These are phyloP conservation scores for Nyctalus aviator DNA, from an alignment of 2,797 vertebrate species.

Conservation along the genomic window DNA sequence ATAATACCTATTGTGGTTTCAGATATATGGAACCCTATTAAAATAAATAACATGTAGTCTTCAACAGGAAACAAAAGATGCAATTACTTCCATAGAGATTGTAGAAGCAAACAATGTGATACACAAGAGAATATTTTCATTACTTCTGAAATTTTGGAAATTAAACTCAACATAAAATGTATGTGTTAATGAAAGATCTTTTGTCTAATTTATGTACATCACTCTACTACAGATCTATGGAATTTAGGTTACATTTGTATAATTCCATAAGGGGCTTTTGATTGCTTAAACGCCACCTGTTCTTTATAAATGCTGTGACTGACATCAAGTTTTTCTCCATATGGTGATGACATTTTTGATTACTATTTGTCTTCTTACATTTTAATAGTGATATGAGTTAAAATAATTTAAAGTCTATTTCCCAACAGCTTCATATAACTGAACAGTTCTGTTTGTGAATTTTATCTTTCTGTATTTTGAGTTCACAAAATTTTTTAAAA, in stretches of 20 bases:
- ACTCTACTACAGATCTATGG: conserved; percentile 67
- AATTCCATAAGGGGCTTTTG: conserved; percentile 77
- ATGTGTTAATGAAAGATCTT: conserved; percentile 65
- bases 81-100: conserved; percentile 51
- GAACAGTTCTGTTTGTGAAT: conserved; percentile 77
- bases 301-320: conserved; percentile 66
- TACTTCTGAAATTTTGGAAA: conserved; percentile 62
- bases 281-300: conserved; percentile 75
- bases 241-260: conserved; percentile 76
- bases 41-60: neutral
- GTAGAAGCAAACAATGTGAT: neutral
- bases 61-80: conserved; percentile 64
- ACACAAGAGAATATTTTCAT: conserved; percentile 12
- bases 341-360: conserved; percentile 76
- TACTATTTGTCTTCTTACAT: conserved; percentile 78
- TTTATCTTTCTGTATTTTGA: conserved; percentile 82
- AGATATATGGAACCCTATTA: neutral
- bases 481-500: conserved; percentile 76
- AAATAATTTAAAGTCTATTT: conserved; percentile 85
- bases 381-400: conserved; percentile 76
- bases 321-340: conserved; percentile 72
- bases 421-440: conserved; percentile 71
- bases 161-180: conserved; percentile 58
- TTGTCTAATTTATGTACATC: conserved; percentile 75
- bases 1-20: neutral